A percentile compares a stretch with the other conserved stretches of the same genome.
These are phyloP conservation scores for Anser brachyrhynchus DNA, from an alignment of 2,113 vertebrate genomes.

Conservation along the genomic window DNA sequence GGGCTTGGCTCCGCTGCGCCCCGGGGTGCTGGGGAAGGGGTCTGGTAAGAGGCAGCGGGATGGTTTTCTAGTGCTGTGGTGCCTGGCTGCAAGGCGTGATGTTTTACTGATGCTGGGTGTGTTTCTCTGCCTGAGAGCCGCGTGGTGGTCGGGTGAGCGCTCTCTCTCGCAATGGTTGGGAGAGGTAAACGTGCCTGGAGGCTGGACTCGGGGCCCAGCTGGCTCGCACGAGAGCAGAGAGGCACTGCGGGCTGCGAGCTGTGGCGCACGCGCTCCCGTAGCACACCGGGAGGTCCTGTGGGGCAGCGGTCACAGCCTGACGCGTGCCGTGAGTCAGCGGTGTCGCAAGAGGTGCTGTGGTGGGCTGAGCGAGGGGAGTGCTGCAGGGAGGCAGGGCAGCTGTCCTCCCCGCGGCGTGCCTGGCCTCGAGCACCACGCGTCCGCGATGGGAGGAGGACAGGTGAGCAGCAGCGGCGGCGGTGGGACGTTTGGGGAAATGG, in stretches of 20 bases:
- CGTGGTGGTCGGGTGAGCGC: neutral
- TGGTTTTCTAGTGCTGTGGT: neutral
- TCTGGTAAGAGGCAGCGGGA: neutral
- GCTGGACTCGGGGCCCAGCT: fast-evolving
- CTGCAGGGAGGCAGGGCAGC: neutral
- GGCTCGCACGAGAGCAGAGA: neutral
- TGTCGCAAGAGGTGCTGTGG: neutral
- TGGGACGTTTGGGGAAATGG: neutral
- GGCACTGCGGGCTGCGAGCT: neutral
- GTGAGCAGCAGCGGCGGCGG: fast-evolving
- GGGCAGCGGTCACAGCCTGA: neutral
- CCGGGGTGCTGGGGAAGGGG: neutral
- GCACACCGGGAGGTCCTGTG: neutral
- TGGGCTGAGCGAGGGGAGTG: neutral
- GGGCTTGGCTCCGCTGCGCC: no score
- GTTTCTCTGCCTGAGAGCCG: neutral
- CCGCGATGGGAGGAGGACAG: neutral
- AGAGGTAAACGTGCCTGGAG: neutral
- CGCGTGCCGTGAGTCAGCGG: neutral
- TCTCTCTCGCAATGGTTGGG: neutral
- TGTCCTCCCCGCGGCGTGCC: neutral
- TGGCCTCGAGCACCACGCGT: neutral
- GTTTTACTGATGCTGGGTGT: neutral
- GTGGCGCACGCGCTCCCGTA: neutral
- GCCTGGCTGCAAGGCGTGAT: neutral